Evolutionary conservation across 2,797 vertebrate genomes (phyloP).

Genomic region (Pagetopsis macropterus): DNA sequence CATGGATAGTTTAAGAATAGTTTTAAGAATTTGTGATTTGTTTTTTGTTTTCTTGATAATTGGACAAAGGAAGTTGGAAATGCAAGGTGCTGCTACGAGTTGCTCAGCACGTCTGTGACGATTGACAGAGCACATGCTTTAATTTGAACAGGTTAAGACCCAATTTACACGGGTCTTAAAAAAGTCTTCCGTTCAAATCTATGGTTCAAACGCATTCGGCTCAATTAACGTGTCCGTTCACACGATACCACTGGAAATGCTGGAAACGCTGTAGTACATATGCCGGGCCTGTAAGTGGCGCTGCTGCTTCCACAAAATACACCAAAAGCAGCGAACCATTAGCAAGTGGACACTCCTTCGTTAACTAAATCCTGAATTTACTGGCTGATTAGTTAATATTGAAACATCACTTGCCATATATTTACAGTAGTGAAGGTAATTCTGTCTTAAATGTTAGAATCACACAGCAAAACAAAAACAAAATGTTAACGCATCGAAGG

Average conservation of each 20-base stretch:
- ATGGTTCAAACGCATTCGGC: too few species aligned
- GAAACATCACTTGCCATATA: neutral
- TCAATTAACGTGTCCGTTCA: too few species aligned
- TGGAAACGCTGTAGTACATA: too few species aligned
- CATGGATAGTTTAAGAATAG: neutral
- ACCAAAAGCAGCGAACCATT: conserved; percentile 19
- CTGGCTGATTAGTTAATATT: conserved; percentile 16
- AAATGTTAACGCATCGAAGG: neutral
- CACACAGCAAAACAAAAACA: neutral
- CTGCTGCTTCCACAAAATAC: too few species aligned
- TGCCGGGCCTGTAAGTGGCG: too few species aligned
- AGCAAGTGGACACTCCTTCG: conserved; percentile 16
- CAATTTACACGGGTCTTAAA: too few species aligned
- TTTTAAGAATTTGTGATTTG: neutral
- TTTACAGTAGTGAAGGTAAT: neutral
- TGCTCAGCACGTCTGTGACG: conserved; percentile 14
- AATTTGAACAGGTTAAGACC: conserved; percentile 39
- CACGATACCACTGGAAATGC: too few species aligned
- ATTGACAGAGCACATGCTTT: conserved; percentile 34
- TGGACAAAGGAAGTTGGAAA: conserved; percentile 21
- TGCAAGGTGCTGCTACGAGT: conserved; percentile 18
- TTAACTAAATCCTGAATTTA: conserved; percentile 11
- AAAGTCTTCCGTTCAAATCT: too few species aligned
- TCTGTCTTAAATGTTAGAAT: neutral
- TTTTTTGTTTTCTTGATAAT: neutral